phyloP scores from a whole-genome alignment of 2,888 invertebrate genomes.

The Hofmannophila pseudospretella region DNA sequence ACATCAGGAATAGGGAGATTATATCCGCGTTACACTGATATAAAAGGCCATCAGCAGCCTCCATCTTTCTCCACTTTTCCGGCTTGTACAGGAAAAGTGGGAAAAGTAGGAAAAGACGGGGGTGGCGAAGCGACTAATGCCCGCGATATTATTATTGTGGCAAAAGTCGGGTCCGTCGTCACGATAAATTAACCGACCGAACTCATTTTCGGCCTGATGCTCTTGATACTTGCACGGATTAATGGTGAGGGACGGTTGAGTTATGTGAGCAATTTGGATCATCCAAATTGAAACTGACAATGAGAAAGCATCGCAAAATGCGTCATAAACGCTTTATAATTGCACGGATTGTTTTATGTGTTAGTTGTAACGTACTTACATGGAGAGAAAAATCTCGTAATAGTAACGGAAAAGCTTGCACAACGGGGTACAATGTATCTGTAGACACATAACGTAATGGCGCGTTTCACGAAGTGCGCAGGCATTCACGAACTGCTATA shows the following conservation, averaged over 20 bases:
- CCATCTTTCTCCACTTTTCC: conserved; percentile 51
- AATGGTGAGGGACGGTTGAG: conserved; percentile 3
- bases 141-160: conserved; percentile 52
- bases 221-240: conserved; percentile 14
- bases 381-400: no score
- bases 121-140: conserved; percentile 54
- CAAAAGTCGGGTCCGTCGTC: conserved; percentile 39
- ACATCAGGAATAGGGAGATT: conserved; percentile 35
- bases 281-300: conserved; percentile 1
- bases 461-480: no score
- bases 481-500: no score
- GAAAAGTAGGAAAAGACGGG: conserved; percentile 35
- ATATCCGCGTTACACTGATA: conserved; percentile 48
- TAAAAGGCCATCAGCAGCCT: conserved; percentile 46
- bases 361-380: no score
- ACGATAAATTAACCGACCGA: neutral
- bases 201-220: conserved; percentile 9
- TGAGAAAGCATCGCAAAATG: neutral
- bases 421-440: no score
- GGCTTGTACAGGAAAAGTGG: conserved; percentile 30
- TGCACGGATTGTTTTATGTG: no score
- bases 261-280: neutral
- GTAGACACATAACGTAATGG: no score
- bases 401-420: no score
- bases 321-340: no score